These are phyloP conservation scores for Xylophagus ater DNA, from an alignment of 2,888 invertebrate species.

Conservation along the genomic window DNA sequence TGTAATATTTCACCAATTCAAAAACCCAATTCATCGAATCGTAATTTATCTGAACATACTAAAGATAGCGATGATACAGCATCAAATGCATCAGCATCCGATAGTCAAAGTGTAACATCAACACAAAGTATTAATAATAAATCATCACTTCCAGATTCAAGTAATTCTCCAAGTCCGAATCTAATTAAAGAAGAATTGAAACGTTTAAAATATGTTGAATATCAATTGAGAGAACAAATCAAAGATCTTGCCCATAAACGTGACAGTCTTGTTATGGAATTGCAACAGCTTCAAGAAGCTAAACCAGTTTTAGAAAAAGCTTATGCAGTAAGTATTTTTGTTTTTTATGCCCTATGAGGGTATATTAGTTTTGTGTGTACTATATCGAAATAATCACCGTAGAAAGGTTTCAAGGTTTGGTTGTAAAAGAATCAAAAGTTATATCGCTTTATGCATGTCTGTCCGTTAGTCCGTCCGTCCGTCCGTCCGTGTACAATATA, in stretches of 20 bases:
- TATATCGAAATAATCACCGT: too few species aligned
- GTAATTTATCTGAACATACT: constrained; percentile 5
- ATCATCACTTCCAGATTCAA: constrained; percentile 21
- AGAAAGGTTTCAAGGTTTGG: too few species aligned
- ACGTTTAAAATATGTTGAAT: constrained; percentile 34
- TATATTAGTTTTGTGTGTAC: too few species aligned
- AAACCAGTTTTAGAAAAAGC: constrained; percentile 39
- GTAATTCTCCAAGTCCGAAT: constrained; percentile 29
- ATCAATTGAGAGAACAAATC: constrained; percentile 37
- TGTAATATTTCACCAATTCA: constrained; percentile 22
- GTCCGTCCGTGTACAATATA: too few species aligned
- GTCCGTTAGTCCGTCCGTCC: too few species aligned
- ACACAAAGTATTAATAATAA: constrained; percentile 28
- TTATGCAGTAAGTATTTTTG: constrained; percentile 32
- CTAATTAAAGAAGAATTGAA: constrained; percentile 35
- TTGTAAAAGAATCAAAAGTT: too few species aligned
- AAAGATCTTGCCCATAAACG: constrained; percentile 36
- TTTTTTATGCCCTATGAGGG: too few species aligned
- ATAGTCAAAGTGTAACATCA: constrained; percentile 33
- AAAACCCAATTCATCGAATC: constrained; percentile 24
- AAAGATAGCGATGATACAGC: constrained; percentile 29
- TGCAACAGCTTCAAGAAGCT: constrained; percentile 39
- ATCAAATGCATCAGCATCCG: constrained; percentile 35
- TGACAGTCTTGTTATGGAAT: constrained; percentile 39
- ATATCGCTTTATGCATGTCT: too few species aligned